Percentiles rank a stretch among this genome's conserved stretches.
Evolutionary conservation across 2,888 invertebrate genomes (phyloP).

Genomic region (Steromphala cineraria): DNA sequence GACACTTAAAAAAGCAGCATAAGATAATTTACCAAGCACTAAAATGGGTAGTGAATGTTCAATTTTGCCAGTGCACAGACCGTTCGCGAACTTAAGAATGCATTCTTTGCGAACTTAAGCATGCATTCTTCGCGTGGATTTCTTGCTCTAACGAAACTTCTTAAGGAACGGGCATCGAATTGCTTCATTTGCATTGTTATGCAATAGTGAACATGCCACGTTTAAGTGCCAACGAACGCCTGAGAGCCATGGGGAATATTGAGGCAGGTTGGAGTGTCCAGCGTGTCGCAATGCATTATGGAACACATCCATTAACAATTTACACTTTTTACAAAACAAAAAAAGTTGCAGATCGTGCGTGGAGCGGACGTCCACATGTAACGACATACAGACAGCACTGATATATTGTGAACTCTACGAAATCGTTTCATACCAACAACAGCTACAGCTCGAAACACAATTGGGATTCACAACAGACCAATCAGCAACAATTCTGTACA

Average conservation of each 20-base stretch:
- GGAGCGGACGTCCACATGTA: background rate
- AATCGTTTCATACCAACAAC: background rate
- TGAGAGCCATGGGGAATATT: background rate
- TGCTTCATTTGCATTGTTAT: no score
- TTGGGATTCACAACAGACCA: background rate
- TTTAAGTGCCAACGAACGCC: background rate
- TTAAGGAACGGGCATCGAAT: no score
- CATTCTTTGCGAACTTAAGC: no score
- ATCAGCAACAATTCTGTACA: background rate
- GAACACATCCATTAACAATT: background rate
- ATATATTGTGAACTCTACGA: background rate
- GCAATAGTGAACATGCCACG: background rate
- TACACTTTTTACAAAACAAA: background rate
- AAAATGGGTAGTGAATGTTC: no score
- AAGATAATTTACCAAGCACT: no score
- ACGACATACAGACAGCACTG: background rate
- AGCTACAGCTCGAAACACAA: background rate
- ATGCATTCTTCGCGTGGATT: no score
- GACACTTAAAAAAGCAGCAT: no score
- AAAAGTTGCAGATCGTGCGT: background rate
- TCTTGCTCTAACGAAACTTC: no score
- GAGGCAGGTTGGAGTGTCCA: background rate
- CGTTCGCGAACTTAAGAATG: no score
- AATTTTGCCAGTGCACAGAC: no score
- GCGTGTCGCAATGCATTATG: background rate